phyloP scores from a whole-genome alignment of 2,797 vertebrate species.

The Peromyscus melanophrys region DNA sequence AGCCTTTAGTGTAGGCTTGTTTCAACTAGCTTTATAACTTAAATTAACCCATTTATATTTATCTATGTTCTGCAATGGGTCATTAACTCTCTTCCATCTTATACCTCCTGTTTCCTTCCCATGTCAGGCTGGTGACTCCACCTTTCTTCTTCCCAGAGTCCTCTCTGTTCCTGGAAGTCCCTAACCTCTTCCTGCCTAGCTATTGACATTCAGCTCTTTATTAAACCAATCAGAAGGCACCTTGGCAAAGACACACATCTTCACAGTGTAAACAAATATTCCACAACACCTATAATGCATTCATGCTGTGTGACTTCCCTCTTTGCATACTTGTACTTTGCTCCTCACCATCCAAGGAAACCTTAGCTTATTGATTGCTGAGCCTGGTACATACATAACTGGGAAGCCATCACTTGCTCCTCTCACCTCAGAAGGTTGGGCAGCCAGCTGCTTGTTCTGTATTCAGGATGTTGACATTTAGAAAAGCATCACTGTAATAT shows the following conservation, averaged over 20 bases:
- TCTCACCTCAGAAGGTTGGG: constrained; percentile 56
- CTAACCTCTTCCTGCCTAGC: background rate
- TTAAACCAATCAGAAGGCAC: background rate
- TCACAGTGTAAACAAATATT: background rate
- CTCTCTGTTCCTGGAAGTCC: background rate
- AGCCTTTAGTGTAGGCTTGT: background rate
- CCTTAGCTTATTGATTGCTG: constrained; percentile 77
- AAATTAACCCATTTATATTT: background rate
- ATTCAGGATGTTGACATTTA: constrained; percentile 49
- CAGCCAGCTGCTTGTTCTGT: constrained; percentile 63
- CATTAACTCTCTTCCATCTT: background rate
- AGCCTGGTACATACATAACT: constrained; percentile 56
- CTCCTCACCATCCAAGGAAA: constrained; percentile 74
- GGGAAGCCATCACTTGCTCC: constrained; percentile 64
- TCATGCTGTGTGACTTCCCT: constrained; percentile 19
- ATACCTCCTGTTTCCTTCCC: background rate
- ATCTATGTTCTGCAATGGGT: background rate
- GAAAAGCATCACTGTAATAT: constrained; percentile 64
- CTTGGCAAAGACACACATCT: background rate
- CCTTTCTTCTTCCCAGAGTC: background rate
- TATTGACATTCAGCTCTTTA: background rate
- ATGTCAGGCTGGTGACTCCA: background rate
- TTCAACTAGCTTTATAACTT: background rate
- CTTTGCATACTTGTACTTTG: constrained; percentile 63
- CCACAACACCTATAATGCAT: background rate